Percentiles rank a stretch among this genome's conserved stretches.
phyloP scores from a whole-genome alignment of 37 sponge, comb jelly and placozoan species.

The Spongilla lacustris region DNA sequence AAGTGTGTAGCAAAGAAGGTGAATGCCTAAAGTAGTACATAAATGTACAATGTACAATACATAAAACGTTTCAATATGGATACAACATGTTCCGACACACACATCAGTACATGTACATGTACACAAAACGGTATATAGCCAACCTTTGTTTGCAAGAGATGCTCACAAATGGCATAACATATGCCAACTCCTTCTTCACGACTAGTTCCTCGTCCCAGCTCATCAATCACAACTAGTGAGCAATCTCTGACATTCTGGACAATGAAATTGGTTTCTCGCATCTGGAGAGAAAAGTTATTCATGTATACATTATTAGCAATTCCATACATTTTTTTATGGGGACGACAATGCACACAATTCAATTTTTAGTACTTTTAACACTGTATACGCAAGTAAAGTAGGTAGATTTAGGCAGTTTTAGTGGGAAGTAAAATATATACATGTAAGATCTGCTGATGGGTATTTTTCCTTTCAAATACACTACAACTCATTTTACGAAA shows the following conservation, averaged over 20 bases:
- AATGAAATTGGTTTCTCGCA: constrained; percentile 93
- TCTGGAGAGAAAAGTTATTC: too few relatives aligned
- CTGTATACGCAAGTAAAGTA: too few relatives aligned
- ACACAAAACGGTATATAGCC: not conserved
- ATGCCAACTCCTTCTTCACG: constrained; percentile 96
- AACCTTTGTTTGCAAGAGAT: constrained; percentile 69
- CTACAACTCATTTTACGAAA: too few relatives aligned
- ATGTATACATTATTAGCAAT: too few relatives aligned
- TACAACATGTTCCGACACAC: too few relatives aligned
- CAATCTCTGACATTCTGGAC: constrained; percentile 76
- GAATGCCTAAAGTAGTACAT: constrained; percentile 39
- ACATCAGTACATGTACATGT: not conserved
- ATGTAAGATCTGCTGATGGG: too few relatives aligned
- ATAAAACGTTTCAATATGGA: too few relatives aligned
- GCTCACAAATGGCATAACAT: constrained; percentile 94
- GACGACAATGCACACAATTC: too few relatives aligned
- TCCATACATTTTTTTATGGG: too few relatives aligned
- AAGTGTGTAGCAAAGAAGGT: constrained; percentile 93
- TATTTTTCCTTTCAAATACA: too few relatives aligned
- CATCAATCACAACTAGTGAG: constrained; percentile 92
- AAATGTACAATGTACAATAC: not conserved
- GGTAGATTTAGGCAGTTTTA: too few relatives aligned
- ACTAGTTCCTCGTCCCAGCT: constrained; percentile 95
- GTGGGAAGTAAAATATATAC: too few relatives aligned
- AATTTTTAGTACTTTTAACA: not conserved